Evolutionary conservation across 2,113 vertebrate species (phyloP), one percentile per base, ranked within the genome.

Genomic region (Ranitomeya variabilis): DNA sequence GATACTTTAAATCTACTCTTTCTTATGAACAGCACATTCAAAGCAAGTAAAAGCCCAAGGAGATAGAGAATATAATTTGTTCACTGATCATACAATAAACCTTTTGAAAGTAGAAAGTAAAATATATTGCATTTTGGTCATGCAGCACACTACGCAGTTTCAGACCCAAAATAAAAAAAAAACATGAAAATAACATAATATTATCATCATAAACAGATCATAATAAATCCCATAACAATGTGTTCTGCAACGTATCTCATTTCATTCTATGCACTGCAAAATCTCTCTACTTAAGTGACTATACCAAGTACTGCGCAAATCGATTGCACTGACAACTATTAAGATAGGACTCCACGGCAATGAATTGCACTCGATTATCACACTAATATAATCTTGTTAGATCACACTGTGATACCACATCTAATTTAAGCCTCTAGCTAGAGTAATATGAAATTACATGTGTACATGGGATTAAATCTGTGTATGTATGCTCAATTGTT

Each of bases 1-100:
- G 85, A 86, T 91, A 80, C 90, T 64, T 89, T 90, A 91, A 85
- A 89, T 90, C 60, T 78, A 67, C 91, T 91, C 90, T 60, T 89
- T 90, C 76, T 89, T 81, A 87, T 83, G 86, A 87, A 66, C 89
- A 88, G 14, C 37, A 64, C 90, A 83, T 19, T 73, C 84, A 90
- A 91, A 86, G 83, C 89, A 89, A 71, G 66, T 51, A 91, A 90
- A 60, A 86, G 74, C 91, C 85, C 88, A 81, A 60, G 90, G 90
- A 86, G 89, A 52, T 85, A 51, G 12, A 69, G 81, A 69, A 91
- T 81, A 26, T 81, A 18, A 62, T 60, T 60, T 62, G 79, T 37
- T 81, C 23, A 37, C 23, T 81, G 79, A 81, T 81, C 79, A 81
- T 81, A 81, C 19, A 81, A 45, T 81, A 81, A 81, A 81, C 55